phyloP scores from a whole-genome alignment of 2,797 vertebrate species.

The Melanogrammus aeglefinus region DNA sequence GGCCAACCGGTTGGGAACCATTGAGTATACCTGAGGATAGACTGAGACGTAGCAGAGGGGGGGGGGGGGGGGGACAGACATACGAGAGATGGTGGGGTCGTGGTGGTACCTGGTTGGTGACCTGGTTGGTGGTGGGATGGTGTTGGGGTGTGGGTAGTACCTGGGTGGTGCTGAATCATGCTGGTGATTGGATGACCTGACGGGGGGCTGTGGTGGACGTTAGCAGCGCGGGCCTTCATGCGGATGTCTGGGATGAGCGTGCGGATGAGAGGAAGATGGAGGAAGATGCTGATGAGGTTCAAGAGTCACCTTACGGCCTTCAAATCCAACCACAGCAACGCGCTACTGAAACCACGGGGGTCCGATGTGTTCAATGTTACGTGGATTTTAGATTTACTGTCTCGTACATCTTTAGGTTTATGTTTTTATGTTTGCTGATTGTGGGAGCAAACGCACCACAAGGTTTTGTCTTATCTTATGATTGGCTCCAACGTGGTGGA shows the following conservation, averaged over 20 bases:
- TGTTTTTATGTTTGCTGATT: neutral
- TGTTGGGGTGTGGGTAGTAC: constrained; percentile 59
- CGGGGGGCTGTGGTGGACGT: constrained; percentile 68
- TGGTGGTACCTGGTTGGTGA: neutral
- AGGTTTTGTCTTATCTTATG: neutral
- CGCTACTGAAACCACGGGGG: neutral
- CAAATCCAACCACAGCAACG: neutral
- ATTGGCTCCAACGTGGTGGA: neutral
- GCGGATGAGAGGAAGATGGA: constrained; percentile 38
- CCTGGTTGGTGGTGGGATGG: constrained; percentile 7
- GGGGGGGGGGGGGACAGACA: too few relatives aligned
- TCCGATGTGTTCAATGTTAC: neutral
- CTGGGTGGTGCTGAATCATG: constrained; percentile 67
- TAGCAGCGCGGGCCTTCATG: constrained; percentile 70
- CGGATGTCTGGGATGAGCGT: constrained; percentile 77
- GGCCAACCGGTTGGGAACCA: neutral
- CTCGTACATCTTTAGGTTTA: neutral
- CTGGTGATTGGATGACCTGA: constrained; percentile 69
- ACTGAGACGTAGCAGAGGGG: neutral
- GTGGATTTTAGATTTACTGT: neutral
- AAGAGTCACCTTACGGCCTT: neutral
- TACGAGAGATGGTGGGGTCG: neutral
- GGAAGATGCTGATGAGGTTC: constrained; percentile 10
- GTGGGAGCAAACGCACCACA: neutral
- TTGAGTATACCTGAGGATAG: neutral